Evolutionary conservation across 1,140 invertebrate species (phyloP).

Genomic region (Drosophila sp.): DNA sequence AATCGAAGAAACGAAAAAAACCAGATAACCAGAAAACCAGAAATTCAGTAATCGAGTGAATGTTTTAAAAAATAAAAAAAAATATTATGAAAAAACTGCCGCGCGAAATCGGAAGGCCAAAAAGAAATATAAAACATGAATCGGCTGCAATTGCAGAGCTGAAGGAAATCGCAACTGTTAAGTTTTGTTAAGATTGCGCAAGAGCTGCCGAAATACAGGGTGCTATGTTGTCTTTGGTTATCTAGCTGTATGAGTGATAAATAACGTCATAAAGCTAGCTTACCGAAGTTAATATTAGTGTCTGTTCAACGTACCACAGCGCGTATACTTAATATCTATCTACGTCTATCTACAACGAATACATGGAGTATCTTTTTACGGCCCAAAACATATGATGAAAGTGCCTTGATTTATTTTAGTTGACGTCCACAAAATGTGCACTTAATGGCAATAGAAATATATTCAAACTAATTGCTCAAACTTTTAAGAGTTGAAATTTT

Average conservation of each 20-base stretch:
- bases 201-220: conserved; percentile 48
- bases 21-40: not conserved
- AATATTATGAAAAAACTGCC: too few relatives aligned
- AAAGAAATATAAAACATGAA: conserved; percentile 15
- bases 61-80: conserved; percentile 51
- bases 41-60: conserved; percentile 46
- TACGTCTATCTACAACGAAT: not conserved
- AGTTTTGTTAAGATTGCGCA: conserved; percentile 26
- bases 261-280: conserved; percentile 85
- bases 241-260: conserved; percentile 85
- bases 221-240: conserved; percentile 85
- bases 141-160: not conserved
- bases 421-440: conserved; percentile 24
- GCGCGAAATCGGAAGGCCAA: conserved; percentile 51
- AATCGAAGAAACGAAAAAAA: conserved; percentile 35
- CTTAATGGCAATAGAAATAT: conserved; percentile 27
- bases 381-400: too few relatives aligned
- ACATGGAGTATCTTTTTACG: too few relatives aligned
- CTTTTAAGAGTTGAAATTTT: not conserved
- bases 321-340: conserved; percentile 47
- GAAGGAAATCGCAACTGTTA: conserved; percentile 16
- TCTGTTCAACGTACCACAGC: conserved; percentile 59
- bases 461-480: not conserved
- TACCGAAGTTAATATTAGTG: conserved; percentile 85
- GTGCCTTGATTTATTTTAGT: conserved; percentile 19